Evolutionary conservation across 1,140 invertebrate species (phyloP).

Genomic region (Rhizoglyphus robini): DNA sequence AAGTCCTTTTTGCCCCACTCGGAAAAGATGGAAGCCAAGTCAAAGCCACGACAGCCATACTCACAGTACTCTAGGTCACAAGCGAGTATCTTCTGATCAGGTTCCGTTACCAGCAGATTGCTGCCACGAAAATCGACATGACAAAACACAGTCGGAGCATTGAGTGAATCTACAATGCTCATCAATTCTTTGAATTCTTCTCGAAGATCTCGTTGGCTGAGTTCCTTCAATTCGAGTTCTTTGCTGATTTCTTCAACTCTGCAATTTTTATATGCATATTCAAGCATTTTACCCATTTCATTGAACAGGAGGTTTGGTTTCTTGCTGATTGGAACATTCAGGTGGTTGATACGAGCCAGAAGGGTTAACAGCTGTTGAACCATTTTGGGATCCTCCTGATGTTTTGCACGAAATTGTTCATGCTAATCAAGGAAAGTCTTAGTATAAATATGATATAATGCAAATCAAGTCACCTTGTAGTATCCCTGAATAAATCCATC

Average conservation of each 20-base stretch:
- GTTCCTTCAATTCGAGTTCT: background rate
- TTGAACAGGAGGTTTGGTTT: background rate
- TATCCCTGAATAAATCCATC: conserved; percentile 10
- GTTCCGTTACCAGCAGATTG: background rate
- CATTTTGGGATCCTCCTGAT: background rate
- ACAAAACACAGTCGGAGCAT: background rate
- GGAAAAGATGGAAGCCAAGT: background rate
- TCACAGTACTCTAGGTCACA: background rate
- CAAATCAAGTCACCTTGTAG: background rate
- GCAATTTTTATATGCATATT: background rate
- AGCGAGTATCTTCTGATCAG: background rate
- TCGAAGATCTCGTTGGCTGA: background rate
- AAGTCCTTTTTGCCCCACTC: conserved; percentile 5
- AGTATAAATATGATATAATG: background rate
- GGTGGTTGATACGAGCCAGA: background rate
- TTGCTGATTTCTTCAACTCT: background rate
- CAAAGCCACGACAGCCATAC: background rate
- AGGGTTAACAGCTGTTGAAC: background rate
- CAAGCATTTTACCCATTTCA: background rate
- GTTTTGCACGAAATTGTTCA: conserved; percentile 8
- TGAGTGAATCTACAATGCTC: background rate
- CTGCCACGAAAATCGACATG: background rate
- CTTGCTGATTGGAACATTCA: background rate
- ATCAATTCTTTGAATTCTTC: background rate
- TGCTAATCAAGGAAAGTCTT: background rate